Base-by-base conservation (phyloP, 2,113 vertebrate species). In the Vimba vimba region DNA sequence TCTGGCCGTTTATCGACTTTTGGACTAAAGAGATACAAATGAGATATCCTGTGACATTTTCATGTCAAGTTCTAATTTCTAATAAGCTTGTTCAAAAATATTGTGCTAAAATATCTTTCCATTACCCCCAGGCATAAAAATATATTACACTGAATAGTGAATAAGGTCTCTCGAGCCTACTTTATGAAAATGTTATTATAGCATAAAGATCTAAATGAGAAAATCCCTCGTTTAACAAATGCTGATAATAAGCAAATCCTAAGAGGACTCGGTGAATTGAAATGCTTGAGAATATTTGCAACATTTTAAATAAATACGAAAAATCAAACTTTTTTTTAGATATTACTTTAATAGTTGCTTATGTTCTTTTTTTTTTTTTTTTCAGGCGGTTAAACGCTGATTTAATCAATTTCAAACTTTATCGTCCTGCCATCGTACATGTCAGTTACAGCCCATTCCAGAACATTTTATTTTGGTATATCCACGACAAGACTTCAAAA, bases 321-420 rank as follows among this genome's bases (percentile, higher is more conserved):
- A 73, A 83, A 43, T 73, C 81, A 23, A 59, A 52, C 7, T 19
- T 73, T 43, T 57, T 23, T 57, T 52, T 52, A 52, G 82, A 74
- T 83, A 83, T 73, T 57, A 73, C 52, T 83, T 71, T 83, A 83
- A 73, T 83, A 83, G 25, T 83, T 83, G 50, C 55, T 39, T 39
- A n/a, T 81, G 57, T 81, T 21, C 21, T 52, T 83, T 39, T 36
- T 30, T 27, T 27, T 27, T 27, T 45, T 47, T 3, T 64, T 75
- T 45, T 80, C 50, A 75, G 68, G 30, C 68, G 68, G 30, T 68
- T 60, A 73, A 78, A 83, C 64, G 8, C 74, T 74, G 10, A 68
- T 82, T 77, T 69, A 57, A 80, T 73, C 39, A 25, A 60, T 57
- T 69, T 21, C 52, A 88, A 43, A 45, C 52, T 83, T 79, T 50